Evolutionary conservation across 2,113 vertebrate genomes (phyloP), one percentile per base, ranked within the genome.

Genomic region (Stomatorhinus ivindoensis): DNA sequence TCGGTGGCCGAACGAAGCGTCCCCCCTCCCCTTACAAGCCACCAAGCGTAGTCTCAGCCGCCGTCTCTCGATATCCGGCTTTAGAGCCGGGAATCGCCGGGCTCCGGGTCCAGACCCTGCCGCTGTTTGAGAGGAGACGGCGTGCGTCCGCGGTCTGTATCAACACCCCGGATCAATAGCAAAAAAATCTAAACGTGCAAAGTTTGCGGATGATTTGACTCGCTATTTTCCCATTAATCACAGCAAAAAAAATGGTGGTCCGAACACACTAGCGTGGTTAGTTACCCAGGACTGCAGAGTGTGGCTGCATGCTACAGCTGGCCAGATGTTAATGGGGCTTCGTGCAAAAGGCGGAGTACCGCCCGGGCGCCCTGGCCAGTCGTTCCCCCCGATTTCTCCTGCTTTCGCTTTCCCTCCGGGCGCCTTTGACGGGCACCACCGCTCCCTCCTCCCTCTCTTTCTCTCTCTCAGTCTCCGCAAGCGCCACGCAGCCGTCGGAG

Each of bases 1-100:
- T 69, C 10, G n/a, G n/a, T 13, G 89, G 92, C 87, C 65, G 9
- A 89, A 55, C 88, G 89, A 87, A 76, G 86, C 53, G 42, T n/a
- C 42, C 21, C 44, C 44, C 47, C 35, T 69, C 21, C 21, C n/a
- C 19, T 44, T 44, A 15, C 42, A 88, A 39, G 15, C 27, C 76
- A 42, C 31, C 11, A 35, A 82, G 76, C 76, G 76, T 21, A 19
- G 42, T 19, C 10, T 39, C 21, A 24, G 7, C 39, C 6, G 35
- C 31, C 5, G 73, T 42, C 35, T 15, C 11, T 39, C 73, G 35
- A 80, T 80, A 17, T 35, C 4, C 73, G 35, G 69, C 69, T 65
- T 65, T n/a, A 2, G 80, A 83, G 39, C 31, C 39, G 80, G 80
- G 42, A 24, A 44, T 10, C 44, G 0, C 44, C 82, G 39, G 19